These are phyloP conservation scores for Noctua pronuba DNA, from an alignment of 2,888 invertebrate species.

Conservation along the genomic window DNA sequence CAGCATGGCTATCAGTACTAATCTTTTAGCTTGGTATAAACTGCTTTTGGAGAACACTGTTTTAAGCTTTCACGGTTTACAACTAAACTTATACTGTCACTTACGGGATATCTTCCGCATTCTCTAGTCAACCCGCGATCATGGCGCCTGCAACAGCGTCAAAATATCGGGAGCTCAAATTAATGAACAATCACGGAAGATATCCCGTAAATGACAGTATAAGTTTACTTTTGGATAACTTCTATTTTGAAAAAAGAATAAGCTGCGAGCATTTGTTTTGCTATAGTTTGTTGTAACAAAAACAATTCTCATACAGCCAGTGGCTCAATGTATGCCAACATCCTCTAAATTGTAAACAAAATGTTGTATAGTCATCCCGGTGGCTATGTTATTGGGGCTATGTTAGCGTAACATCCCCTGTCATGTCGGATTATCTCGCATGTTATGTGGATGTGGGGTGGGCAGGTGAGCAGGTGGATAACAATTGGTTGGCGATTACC, in stretches of 20 bases:
- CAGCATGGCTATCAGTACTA: neutral
- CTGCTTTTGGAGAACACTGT: neutral
- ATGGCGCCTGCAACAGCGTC: too few species aligned
- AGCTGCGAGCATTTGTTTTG: neutral
- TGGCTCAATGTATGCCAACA: too few species aligned
- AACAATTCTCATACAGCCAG: neutral
- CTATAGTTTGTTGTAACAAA: neutral
- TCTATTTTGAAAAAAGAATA: neutral
- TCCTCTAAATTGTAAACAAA: conserved; percentile 14
- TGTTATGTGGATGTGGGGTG: conserved; percentile 22
- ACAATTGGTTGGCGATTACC: conserved; percentile 35
- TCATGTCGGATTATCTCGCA: conserved; percentile 41
- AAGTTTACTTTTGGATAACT: neutral
- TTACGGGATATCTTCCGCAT: too few species aligned
- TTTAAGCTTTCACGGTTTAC: too few species aligned
- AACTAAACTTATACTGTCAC: too few species aligned
- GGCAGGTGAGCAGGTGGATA: conserved; percentile 25
- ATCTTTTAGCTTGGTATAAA: neutral
- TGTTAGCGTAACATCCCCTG: conserved; percentile 28
- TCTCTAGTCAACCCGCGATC: too few species aligned
- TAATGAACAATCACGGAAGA: too few species aligned
- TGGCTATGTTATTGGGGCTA: conserved; percentile 23
- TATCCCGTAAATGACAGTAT: too few species aligned
- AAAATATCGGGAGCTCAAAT: too few species aligned
- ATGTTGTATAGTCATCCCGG: neutral